Evolutionary conservation across 2,797 vertebrate genomes (phyloP).

Genomic region (Microctenopoma steveboyesi): DNA sequence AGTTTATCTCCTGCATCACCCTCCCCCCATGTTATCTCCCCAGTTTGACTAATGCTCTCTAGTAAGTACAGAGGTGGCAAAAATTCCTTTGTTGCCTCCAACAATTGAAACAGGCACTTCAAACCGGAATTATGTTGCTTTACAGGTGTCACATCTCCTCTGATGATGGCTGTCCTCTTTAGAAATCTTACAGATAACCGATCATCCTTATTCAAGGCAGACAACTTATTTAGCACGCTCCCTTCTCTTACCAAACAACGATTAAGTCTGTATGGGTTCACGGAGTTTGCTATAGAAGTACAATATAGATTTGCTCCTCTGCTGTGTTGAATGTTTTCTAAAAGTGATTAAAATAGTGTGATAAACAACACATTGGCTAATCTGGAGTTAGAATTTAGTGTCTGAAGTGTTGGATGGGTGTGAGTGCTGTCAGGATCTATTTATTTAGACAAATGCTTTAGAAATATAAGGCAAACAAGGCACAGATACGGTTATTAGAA

Average conservation of each 20-base stretch:
- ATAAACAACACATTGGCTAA: slow-evolving; percentile 60
- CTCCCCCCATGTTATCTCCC: slow-evolving; percentile 44
- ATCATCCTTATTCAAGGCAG: slow-evolving; percentile 62
- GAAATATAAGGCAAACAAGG: slow-evolving; percentile 13
- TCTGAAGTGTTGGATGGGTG: slow-evolving; percentile 58
- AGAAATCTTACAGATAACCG: slow-evolving; percentile 69
- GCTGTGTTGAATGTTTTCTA: slow-evolving; percentile 6
- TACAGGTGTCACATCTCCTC: slow-evolving; percentile 77
- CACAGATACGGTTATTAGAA: slow-evolving; percentile 6
- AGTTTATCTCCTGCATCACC: slow-evolving; percentile 32
- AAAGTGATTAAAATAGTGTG: slow-evolving; percentile 56
- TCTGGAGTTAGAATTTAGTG: slow-evolving; percentile 49
- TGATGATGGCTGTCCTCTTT: slow-evolving; percentile 64
- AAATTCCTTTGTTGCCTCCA: slow-evolving; percentile 78
- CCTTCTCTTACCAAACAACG: slow-evolving; percentile 8
- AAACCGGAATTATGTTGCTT: slow-evolving; percentile 75
- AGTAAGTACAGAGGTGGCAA: slow-evolving; percentile 78
- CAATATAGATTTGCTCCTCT: background rate
- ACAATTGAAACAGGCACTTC: slow-evolving; percentile 84
- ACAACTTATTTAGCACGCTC: slow-evolving; percentile 60
- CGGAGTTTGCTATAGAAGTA: background rate
- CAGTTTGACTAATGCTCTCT: slow-evolving; percentile 73
- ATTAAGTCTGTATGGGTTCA: no score
- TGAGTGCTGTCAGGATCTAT: slow-evolving; percentile 52
- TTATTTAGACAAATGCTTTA: slow-evolving; percentile 51